A percentile compares a stretch with the other conserved stretches of the same genome.
Conservation (phyloP, 2,113 vertebrate genomes). For the Gymnorhina tibicen region DNA sequence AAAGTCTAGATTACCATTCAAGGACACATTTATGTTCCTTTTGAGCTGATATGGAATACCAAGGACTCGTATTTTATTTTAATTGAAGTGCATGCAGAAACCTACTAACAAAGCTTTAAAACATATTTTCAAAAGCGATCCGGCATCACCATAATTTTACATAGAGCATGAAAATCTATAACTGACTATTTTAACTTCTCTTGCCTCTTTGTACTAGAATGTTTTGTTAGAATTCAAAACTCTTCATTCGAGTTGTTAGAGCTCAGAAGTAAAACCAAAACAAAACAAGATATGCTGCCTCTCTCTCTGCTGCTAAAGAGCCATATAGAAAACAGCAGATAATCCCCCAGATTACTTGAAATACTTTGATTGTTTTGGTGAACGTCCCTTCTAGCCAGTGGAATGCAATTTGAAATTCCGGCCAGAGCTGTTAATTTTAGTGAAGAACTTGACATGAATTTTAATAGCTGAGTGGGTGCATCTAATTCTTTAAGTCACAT, state of each 20-base stretch:
- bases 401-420: neutral
- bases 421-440: neutral
- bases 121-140: neutral
- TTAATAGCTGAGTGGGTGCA: neutral
- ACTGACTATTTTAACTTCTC: neutral
- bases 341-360: neutral
- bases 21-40: neutral
- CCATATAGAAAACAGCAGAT: neutral
- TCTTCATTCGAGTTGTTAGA: neutral
- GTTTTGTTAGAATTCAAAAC: neutral
- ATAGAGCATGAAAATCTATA: neutral
- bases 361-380: neutral
- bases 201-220: neutral
- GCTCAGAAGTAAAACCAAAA: neutral
- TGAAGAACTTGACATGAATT: neutral
- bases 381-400: neutral
- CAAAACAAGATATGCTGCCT: neutral
- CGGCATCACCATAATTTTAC: neutral
- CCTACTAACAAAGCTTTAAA: neutral
- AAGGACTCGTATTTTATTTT: neutral
- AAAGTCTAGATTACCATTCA: neutral
- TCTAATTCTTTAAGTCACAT: neutral
- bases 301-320: neutral
- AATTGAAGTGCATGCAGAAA: neutral
- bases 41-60: neutral